Conservation (phyloP, 1,140 invertebrate genomes). For the Galendromus occidentalis region DNA sequence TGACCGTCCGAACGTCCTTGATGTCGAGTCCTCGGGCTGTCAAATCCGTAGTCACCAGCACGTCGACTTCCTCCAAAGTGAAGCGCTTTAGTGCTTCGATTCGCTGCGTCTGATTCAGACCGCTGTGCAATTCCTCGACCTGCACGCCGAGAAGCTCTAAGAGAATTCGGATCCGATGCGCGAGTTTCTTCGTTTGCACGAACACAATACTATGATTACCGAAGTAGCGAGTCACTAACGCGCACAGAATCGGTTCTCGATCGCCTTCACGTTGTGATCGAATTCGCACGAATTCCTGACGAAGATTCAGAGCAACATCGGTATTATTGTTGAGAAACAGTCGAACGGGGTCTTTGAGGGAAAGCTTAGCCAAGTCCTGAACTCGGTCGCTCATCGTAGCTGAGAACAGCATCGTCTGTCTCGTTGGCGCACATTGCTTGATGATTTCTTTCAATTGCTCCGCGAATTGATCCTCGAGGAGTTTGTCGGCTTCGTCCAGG, state of each 20-base stretch:
- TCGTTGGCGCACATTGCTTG: constrained; percentile 62
- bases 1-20: constrained; percentile 76
- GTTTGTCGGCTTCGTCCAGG: constrained; percentile 84
- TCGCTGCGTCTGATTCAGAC: constrained; percentile 74
- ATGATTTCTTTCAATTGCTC: constrained; percentile 96
- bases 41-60: constrained; percentile 85
- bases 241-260: constrained; percentile 66
- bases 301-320: constrained; percentile 76
- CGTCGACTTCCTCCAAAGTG: constrained; percentile 66
- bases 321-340: constrained; percentile 79
- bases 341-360: constrained; percentile 71
- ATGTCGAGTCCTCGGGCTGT: constrained; percentile 92
- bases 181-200: constrained; percentile 83
- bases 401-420: constrained; percentile 94
- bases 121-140: constrained; percentile 83
- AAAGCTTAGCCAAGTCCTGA: constrained; percentile 73
- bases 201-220: constrained; percentile 78
- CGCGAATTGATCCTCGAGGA: constrained; percentile 94
- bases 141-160: constrained; percentile 64
- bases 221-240: constrained; percentile 80
- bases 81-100: constrained; percentile 72
- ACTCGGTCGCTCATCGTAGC: constrained; percentile 94
- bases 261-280: constrained; percentile 59
- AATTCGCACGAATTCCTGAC: constrained; percentile 88
- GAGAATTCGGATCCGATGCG: constrained; percentile 72